phyloP scores from a whole-genome alignment of 2,113 vertebrate genomes.

The Eurystomus gularis region DNA sequence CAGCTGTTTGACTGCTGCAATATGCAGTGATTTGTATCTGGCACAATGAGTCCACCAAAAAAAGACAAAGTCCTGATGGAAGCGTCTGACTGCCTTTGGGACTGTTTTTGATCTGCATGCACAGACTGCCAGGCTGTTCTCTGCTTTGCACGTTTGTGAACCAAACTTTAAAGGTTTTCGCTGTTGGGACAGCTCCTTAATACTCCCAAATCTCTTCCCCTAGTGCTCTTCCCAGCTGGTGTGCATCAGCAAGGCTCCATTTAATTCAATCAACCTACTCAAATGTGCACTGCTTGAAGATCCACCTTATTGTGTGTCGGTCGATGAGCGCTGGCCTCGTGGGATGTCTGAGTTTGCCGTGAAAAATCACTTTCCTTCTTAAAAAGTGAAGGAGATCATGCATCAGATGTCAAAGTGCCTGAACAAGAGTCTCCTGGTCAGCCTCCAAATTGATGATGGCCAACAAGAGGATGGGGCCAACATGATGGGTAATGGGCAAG shows the following conservation, averaged over 20 bases:
- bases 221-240: neutral
- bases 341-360: neutral
- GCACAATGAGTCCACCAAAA: neutral
- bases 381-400: neutral
- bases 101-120: neutral
- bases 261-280: slow-evolving; percentile 6
- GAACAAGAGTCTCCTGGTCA: neutral
- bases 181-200: neutral
- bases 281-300: neutral
- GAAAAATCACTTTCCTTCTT: neutral
- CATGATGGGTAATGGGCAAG: neutral
- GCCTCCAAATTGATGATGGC: neutral
- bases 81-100: neutral
- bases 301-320: neutral
- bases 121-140: neutral
- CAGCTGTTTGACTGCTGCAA: neutral
- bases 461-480: neutral
- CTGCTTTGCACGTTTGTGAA: neutral
- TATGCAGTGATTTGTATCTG: neutral
- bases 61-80: neutral
- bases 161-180: neutral
- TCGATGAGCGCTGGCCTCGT: fast-evolving
- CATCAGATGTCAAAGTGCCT: neutral
- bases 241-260: neutral
- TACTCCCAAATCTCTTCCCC: neutral